These are phyloP conservation scores for Orthosia incerta DNA, from an alignment of 2,888 invertebrate genomes.

Conservation along the genomic window DNA sequence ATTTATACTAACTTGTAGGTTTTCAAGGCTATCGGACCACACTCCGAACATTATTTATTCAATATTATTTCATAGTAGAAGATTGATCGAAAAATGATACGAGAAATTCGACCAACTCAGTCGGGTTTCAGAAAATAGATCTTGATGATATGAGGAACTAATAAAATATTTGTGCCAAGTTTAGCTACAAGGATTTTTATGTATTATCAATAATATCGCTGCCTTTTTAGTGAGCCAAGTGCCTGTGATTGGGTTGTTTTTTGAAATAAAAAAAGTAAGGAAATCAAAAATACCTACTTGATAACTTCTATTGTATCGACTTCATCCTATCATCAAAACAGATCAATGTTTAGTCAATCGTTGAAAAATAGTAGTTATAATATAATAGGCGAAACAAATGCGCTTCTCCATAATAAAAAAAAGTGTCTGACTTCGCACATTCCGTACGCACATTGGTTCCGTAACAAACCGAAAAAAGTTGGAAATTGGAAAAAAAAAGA, in stretches of 20 bases:
- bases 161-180: not conserved
- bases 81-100: not conserved
- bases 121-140: not conserved
- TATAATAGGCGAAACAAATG: not conserved
- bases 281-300: not conserved
- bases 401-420: not conserved
- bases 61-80: conserved; percentile 4
- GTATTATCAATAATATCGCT: not conserved
- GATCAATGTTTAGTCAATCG: not conserved
- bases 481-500: too few relatives aligned
- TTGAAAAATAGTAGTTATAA: not conserved
- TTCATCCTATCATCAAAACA: not conserved
- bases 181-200: not conserved
- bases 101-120: not conserved
- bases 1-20: conserved; percentile 21
- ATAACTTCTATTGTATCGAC: not conserved
- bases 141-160: not conserved
- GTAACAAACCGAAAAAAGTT: too few relatives aligned
- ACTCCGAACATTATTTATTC: conserved; percentile 1
- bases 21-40: conserved; percentile 32
- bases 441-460: too few relatives aligned
- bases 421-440: too few relatives aligned
- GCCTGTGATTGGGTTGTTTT: not conserved
- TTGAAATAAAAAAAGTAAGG: too few relatives aligned
- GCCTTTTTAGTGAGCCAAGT: not conserved